These are phyloP conservation scores for Phrixothrix hirtus DNA, from an alignment of 2,888 invertebrate species.

Conservation along the genomic window DNA sequence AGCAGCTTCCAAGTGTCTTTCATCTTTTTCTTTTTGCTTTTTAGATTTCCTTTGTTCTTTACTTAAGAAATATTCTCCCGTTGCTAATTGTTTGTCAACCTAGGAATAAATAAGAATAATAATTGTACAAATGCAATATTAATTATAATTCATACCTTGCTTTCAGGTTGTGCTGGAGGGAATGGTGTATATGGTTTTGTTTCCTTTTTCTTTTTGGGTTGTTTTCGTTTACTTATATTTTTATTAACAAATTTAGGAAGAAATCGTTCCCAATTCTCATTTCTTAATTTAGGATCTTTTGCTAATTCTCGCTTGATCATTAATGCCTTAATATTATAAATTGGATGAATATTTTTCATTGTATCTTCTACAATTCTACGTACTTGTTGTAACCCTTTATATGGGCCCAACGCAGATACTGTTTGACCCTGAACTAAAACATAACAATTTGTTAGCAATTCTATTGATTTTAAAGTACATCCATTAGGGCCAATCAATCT, in stretches of 20 bases:
- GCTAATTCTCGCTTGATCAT: constrained; percentile 97
- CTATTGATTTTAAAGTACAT: constrained; percentile 96
- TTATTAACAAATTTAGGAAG: constrained; percentile 89
- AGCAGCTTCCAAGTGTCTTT: constrained; percentile 75
- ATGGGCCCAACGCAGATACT: constrained; percentile 94
- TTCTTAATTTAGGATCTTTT: constrained; percentile 87
- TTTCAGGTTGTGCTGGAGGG: constrained; percentile 90
- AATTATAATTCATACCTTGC: constrained; percentile 81
- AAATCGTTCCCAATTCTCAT: constrained; percentile 97
- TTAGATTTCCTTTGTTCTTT: constrained; percentile 77
- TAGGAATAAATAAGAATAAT: constrained; percentile 39
- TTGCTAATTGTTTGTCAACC: constrained; percentile 88
- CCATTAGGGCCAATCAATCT: constrained; percentile 96
- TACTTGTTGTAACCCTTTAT: constrained; percentile 85
- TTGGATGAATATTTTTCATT: constrained; percentile 98
- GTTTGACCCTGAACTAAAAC: constrained; percentile 97
- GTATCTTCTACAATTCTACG: constrained; percentile 92
- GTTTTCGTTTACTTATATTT: constrained; percentile 85
- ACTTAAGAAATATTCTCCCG: constrained; percentile 95
- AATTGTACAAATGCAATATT: too few species aligned
- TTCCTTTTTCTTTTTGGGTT: constrained; percentile 82
- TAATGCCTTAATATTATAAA: constrained; percentile 94
- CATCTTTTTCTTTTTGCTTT: constrained; percentile 72
- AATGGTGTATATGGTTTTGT: constrained; percentile 97
- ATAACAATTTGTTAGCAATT: constrained; percentile 94